Evolutionary conservation across 2,113 vertebrate genomes (phyloP).

Genomic region (Enhydra lutris): DNA sequence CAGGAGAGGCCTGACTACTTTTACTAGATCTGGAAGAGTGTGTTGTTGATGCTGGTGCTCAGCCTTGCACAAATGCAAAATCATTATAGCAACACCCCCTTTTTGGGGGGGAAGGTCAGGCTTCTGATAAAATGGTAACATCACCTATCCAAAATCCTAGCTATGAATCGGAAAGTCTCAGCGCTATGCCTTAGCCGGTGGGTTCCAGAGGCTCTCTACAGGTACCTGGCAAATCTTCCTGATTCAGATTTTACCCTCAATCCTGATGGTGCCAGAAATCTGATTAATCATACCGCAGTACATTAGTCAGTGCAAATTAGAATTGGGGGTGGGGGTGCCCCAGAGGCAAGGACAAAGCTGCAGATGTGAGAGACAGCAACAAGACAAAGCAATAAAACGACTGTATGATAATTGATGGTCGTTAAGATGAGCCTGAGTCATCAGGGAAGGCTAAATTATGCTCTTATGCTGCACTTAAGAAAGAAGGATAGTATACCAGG

Average conservation of each 20-base stretch:
- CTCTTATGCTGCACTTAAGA: background rate
- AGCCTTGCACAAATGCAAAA: background rate
- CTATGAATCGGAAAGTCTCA: background rate
- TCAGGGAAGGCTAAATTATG: background rate
- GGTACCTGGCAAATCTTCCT: background rate
- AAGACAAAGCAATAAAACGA: background rate
- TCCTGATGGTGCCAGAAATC: background rate
- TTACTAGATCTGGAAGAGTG: background rate
- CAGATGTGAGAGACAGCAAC: background rate
- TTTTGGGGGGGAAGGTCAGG: background rate
- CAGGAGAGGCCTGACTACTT: background rate
- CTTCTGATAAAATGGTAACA: background rate
- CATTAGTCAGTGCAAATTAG: slow-evolving; percentile 40
- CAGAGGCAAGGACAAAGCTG: slow-evolving; percentile 38
- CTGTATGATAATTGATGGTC: background rate
- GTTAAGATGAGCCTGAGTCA: background rate
- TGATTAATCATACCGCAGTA: background rate
- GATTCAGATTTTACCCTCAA: background rate
- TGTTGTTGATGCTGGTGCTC: background rate
- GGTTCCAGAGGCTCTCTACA: background rate
- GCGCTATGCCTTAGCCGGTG: no score
- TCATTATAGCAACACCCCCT: background rate
- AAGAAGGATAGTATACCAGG: background rate
- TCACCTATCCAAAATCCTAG: background rate
- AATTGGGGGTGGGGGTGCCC: background rate